Base-by-base conservation (phyloP, 30 jellyfish, hydroid and myxozoan genomes). In the Rhopilema esculentum region DNA sequence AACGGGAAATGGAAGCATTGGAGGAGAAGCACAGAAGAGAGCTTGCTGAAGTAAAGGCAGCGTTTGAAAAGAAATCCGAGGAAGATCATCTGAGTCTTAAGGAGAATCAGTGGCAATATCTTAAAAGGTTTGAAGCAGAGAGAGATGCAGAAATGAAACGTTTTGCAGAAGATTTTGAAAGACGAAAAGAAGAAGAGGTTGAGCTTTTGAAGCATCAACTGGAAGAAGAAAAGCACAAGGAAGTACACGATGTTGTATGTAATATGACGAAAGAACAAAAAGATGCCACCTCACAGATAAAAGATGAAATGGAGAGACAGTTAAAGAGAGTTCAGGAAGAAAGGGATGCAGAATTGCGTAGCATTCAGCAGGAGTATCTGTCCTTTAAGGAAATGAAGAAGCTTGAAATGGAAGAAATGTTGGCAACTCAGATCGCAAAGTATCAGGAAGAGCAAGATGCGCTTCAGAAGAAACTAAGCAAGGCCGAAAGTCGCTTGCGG, bases 211-310 rank as follows among this genome's bases (percentile, higher is more conserved):
- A 88, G 30, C 83, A 63, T 40, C 88, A 79, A 57, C 25, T 88
- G 29, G 97, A 88, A 62, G 91, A 86, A 52, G 92, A 86, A 27
- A 87, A 92, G 75, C 86, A 86, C 29, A 82, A 81, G 68, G 94
- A 86, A 32, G 83, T 92, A 8, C 92, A 73, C 26, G 89, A 81
- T 65, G 87, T 69, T 26, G 87, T 90, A 61, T 72, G 90, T n/a
- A 82, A 67, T 29, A 75, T 90, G 97, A 76, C 87, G 9, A 81
- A 74, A 31, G 93, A 90, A 27, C 88, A 90, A 28, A 82, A 72
- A 53, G 93, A 79, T 0, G 74, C 63, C 67, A 88, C 91, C 1
- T 91, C 80, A 29, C 32, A 26, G 25, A 57, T 83, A 48, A 68
- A 69, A 66, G 66, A 29, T 24, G 89, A 84, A 16, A 49, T 79